These are phyloP conservation scores for Clarias macrocephalus DNA, from an alignment of 2,113 vertebrate genomes.

Conservation along the genomic window DNA sequence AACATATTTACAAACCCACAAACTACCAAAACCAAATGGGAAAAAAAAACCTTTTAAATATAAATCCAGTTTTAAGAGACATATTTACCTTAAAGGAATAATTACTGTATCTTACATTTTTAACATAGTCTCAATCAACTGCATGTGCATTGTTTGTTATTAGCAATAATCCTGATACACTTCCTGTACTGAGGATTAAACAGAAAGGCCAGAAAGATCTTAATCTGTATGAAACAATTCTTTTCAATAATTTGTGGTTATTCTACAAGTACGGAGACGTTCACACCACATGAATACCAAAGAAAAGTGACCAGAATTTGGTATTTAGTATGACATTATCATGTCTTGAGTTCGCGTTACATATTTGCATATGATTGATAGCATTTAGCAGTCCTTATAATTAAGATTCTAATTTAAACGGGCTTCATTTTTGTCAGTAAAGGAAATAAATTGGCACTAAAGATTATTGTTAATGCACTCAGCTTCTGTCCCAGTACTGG, in stretches of 20 bases:
- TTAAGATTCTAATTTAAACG: neutral
- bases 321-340: neutral
- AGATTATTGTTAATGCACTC: neutral
- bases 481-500: neutral
- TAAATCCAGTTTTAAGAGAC: neutral
- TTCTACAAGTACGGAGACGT: neutral
- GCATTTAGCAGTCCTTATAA: neutral
- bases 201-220: neutral
- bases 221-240: neutral
- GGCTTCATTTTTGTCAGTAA: neutral
- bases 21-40: neutral
- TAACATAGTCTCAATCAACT: neutral
- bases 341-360: neutral
- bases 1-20: slow-evolving; percentile 15
- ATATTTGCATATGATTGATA: neutral
- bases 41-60: neutral
- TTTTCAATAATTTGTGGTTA: neutral
- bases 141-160: neutral
- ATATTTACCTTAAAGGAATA: neutral
- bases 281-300: neutral
- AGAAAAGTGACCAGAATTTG: neutral
- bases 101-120: no score
- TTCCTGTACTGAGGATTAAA: neutral
- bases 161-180: neutral
- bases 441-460: neutral